A percentile compares a stretch with the other conserved stretches of the same genome.
Conservation (phyloP, 1,140 invertebrate genomes). For the Anastatus disparis region DNA sequence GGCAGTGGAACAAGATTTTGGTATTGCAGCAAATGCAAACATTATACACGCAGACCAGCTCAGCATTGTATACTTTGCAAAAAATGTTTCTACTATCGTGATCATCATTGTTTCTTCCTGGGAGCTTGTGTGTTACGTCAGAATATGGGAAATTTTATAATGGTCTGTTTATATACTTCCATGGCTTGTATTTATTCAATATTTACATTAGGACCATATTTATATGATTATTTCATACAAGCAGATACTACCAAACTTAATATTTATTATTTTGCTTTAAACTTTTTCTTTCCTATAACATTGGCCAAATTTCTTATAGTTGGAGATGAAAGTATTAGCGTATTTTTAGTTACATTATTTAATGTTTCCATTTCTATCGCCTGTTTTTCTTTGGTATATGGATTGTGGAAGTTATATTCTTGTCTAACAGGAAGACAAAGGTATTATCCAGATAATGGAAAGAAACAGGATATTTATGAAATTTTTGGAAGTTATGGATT, state of each 20-base stretch:
- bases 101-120: slow-evolving; percentile 57
- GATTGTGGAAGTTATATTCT: slow-evolving; percentile 50
- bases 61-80: slow-evolving; percentile 51
- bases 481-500: slow-evolving; percentile 56
- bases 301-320: slow-evolving; percentile 45
- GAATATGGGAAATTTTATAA: slow-evolving; percentile 57
- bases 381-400: slow-evolving; percentile 47
- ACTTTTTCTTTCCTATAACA: slow-evolving; percentile 55
- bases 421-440: slow-evolving; percentile 50
- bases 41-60: slow-evolving; percentile 50
- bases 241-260: slow-evolving; percentile 41
- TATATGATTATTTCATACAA: slow-evolving; percentile 51
- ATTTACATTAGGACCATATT: slow-evolving; percentile 45
- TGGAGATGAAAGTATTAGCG: slow-evolving; percentile 42
- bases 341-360: slow-evolving; percentile 51
- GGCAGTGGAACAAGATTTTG: slow-evolving; percentile 45
- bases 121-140: slow-evolving; percentile 51
- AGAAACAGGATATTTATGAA: slow-evolving; percentile 45
- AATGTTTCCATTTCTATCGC: slow-evolving; percentile 49
- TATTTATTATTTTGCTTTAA: slow-evolving; percentile 48
- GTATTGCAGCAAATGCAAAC: slow-evolving; percentile 54
- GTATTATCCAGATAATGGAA: slow-evolving; percentile 44
- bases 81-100: slow-evolving; percentile 54
- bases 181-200: slow-evolving; percentile 52
- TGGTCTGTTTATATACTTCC: slow-evolving; percentile 54